These are phyloP conservation scores for Andrena fulva DNA, from an alignment of 2,888 invertebrate genomes.

Conservation along the genomic window DNA sequence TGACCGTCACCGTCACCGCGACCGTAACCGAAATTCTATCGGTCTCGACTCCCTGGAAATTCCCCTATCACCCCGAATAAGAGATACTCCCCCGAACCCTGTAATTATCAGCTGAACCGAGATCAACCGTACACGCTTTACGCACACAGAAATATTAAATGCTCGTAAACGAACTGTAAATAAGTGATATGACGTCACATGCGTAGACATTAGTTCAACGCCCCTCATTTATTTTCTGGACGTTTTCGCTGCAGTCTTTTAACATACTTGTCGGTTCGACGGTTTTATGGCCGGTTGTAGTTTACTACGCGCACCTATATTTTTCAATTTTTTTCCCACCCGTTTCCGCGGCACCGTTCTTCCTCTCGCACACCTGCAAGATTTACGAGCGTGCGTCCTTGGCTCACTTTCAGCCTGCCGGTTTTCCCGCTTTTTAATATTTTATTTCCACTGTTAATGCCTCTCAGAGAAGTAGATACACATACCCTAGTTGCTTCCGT, in stretches of 20 bases:
- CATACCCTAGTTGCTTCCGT: background rate
- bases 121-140: too few species aligned
- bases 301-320: conserved; percentile 21
- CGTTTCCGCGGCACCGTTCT: background rate
- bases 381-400: conserved; percentile 49
- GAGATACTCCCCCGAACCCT: too few species aligned
- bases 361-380: conserved; percentile 37
- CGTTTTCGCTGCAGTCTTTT: background rate
- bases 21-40: too few species aligned
- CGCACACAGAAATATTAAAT: background rate
- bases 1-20: too few species aligned
- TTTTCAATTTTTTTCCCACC: conserved; percentile 35
- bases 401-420: conserved; percentile 52
- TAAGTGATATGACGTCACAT: background rate
- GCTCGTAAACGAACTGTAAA: background rate
- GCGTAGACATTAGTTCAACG: background rate
- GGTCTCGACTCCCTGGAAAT: too few species aligned
- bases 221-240: background rate
- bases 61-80: too few species aligned
- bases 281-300: conserved; percentile 36
- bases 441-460: conserved; percentile 2
- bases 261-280: conserved; percentile 17
- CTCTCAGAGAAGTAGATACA: background rate
- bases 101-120: too few species aligned
- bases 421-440: conserved; percentile 25